Evolutionary conservation across 1,140 invertebrate genomes (phyloP).

Genomic region (Drosophila rhopaloa): DNA sequence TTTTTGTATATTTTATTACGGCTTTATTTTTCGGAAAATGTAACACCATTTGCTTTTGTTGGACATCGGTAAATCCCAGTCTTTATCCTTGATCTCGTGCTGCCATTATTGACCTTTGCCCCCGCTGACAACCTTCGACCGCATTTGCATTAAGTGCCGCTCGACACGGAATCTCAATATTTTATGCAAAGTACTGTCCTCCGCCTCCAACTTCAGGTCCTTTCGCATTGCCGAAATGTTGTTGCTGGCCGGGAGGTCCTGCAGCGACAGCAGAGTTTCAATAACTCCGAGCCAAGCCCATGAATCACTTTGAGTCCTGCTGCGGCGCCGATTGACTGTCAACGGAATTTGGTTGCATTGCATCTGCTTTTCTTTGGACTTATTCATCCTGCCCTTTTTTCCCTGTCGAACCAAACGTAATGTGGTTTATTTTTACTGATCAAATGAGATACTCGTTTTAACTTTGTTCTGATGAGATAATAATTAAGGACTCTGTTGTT

Average conservation of each 20-base stretch:
- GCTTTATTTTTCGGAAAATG: background rate
- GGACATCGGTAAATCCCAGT: background rate
- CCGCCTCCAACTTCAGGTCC: constrained; percentile 9
- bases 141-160: constrained; percentile 84
- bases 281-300: constrained; percentile 42
- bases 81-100: constrained; percentile 9
- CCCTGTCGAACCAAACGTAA: constrained; percentile 13
- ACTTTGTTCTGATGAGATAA: background rate
- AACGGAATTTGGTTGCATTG: constrained; percentile 54
- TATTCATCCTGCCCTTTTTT: constrained; percentile 1
- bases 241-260: constrained; percentile 11
- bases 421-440: background rate
- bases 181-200: constrained; percentile 76
- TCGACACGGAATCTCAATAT: constrained; percentile 84
- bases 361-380: constrained; percentile 30
- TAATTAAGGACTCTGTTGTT: background rate
- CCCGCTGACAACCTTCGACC: constrained; percentile 49
- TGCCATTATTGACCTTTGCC: constrained; percentile 16
- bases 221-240: constrained; percentile 30
- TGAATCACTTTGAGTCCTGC: constrained; percentile 49
- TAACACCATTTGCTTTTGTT: background rate
- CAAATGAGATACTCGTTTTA: too few relatives aligned
- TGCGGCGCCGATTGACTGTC: constrained; percentile 59
- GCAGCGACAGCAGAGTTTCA: constrained; percentile 33
- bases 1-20: background rate